Percentiles rank a stretch among this genome's conserved stretches.
These are phyloP conservation scores for Aix galericulata DNA, from an alignment of 2,113 vertebrate genomes.

Conservation along the genomic window DNA sequence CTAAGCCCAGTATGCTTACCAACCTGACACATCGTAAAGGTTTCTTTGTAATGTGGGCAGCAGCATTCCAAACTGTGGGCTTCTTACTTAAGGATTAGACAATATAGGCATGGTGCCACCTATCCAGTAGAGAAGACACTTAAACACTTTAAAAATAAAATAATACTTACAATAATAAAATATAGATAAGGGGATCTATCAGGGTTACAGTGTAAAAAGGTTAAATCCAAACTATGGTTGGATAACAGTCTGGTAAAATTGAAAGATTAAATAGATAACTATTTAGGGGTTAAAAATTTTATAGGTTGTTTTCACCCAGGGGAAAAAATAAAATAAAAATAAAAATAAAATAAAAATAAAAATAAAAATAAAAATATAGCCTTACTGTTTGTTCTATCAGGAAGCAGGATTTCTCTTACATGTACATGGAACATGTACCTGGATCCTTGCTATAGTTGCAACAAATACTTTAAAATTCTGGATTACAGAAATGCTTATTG, in stretches of 20 bases:
- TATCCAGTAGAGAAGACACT: not conserved
- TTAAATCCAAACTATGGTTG: not conserved
- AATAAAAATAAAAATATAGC: not conserved
- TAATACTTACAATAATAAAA: not conserved
- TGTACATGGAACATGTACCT: accelerated
- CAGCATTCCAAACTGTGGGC: not conserved
- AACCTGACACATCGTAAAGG: not conserved
- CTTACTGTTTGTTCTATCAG: not conserved
- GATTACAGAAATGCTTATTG: not conserved
- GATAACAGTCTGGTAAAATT: not conserved
- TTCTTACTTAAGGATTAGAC: not conserved
- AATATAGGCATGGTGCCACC: not conserved
- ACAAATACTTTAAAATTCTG: not conserved
- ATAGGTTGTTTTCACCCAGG: not conserved
- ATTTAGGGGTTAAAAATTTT: not conserved
- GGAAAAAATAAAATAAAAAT: no score
- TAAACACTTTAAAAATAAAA: not conserved
- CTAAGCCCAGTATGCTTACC: not conserved
- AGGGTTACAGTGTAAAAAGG: not conserved
- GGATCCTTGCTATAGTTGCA: not conserved
- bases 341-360: no score
- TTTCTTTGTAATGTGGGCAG: not conserved
- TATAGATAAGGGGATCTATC: not conserved
- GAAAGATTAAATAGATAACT: not conserved
- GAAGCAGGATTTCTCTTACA: not conserved